Base-by-base conservation (phyloP, 2,113 vertebrate species). In the Ranitomeya variabilis region DNA sequence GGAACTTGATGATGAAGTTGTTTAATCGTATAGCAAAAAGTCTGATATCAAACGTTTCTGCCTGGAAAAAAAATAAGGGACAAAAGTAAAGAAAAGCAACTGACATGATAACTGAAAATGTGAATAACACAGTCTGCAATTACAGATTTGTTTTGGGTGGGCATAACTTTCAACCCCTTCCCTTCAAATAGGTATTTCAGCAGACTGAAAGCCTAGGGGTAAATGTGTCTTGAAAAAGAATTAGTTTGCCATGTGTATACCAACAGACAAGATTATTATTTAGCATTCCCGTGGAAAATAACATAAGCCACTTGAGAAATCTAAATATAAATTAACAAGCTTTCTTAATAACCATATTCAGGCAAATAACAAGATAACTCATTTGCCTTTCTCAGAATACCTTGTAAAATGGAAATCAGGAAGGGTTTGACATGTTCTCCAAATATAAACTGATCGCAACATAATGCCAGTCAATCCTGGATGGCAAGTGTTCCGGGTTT, bases 301-400 rank as follows among this genome's bases (percentile, higher is more conserved):
- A 84, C 80, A 76, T 88, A 84, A 89, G 73, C 73, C 87, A 83
- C 87, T 67, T 67, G 87, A 89, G 87, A 89, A 89, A 89, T 89
- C 80, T 84, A 89, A 89, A 89, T 84, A 89, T 89, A 89, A 89
- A 89, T 89, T 83, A 89, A 89, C 87, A 84, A 84, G 87, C 87
- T 84, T 60, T 89, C 81, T 84, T 76, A 84, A 89, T 78, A 89
- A 84, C 73, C 37, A 76, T 89, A 89, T 84, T 89, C 80, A 89
- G 71, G 64, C 54, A 84, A 84, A 89, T 89, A 78, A 84, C 87
- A 84, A 78, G 87, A 89, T 89, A 89, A 89, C 87, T 89, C 69
- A 89, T 89, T 88, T 89, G 80, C 81, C 83, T 83, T 78, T 89
- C 71, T 78, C 87, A 37, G 87, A 89, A 89, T 84, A 89, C 81